Base-by-base conservation (phyloP, 2,113 vertebrate genomes). In the Halichoeres trimaculatus region DNA sequence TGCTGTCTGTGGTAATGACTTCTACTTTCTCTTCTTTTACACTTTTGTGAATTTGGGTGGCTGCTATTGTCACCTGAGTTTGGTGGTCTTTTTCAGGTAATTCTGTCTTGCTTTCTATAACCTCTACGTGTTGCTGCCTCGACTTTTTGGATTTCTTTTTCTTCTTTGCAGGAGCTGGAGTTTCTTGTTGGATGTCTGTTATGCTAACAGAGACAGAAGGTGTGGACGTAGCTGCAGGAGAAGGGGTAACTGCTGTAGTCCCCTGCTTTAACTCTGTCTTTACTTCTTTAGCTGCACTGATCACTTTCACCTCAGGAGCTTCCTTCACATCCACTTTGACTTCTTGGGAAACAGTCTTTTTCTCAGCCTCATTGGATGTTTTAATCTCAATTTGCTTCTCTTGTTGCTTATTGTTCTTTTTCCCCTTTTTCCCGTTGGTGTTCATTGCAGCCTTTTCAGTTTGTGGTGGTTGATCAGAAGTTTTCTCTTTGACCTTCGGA, bases 121-220 rank as follows among this genome's bases (percentile, higher is more conserved):
- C 1, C 3, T 78, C 83, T 8, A 45, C 43, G 17, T 45, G 43
- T 19, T 45, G 43, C 43, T 58, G 8, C 62, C 60, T 80, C 91
- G 91, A 89, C 74, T 92, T 94, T 84, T 93, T 94, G 57, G 86
- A 86, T 72, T 93, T 94, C 84, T 90, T 91, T 78, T 93, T 94
- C 86, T 89, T 94, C 64, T 93, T 94, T 54, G 70, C 12, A n/a
- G 79, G 80, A 43, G 81, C 59, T 40, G 48, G 84, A 59, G 40
- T 74, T 60, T 88, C 88, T 51, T 63, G 22, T 68, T 85, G 85
- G 40, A 40, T 82, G 36, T 83, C 85, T 58, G 74, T 79, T 23
- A 54, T 50, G 13, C 51, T 78, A 38, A 22, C 43, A 10, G 80
- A 41, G 55, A 72, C 63, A 80, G 55, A 54, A 64, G 65, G 34